Conservation (phyloP, 1,140 invertebrate species). For the Drosophila santomea region DNA sequence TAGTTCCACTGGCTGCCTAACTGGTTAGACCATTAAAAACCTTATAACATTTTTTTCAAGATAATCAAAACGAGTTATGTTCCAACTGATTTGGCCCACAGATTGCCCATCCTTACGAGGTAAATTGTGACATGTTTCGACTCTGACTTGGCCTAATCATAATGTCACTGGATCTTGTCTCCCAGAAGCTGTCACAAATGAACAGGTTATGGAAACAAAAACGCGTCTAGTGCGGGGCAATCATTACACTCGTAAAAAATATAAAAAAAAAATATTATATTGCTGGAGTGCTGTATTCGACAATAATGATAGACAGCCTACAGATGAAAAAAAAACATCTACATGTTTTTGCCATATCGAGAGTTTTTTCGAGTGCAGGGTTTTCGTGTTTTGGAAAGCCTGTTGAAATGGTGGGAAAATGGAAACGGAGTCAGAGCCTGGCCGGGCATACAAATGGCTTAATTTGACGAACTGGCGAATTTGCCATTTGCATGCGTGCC, state of each 20-base stretch:
- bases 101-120: slow-evolving; percentile 69
- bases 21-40: slow-evolving; percentile 20
- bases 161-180: slow-evolving; percentile 22
- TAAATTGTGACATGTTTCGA: slow-evolving; percentile 65
- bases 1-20: slow-evolving; percentile 1
- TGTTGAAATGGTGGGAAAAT: background rate
- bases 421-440: slow-evolving; percentile 21
- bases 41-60: slow-evolving; percentile 3
- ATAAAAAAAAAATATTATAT: too few relatives aligned
- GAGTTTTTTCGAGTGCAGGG: background rate
- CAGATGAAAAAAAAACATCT: too few relatives aligned
- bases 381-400: slow-evolving; percentile 7
- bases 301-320: too few relatives aligned
- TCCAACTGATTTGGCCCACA: slow-evolving; percentile 22
- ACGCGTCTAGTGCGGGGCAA: background rate
- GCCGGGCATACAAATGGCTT: slow-evolving; percentile 74
- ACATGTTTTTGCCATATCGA: too few relatives aligned
- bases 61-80: background rate
- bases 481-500: slow-evolving; percentile 69
- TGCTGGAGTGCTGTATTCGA: too few relatives aligned
- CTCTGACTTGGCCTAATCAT: slow-evolving; percentile 37
- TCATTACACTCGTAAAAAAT: background rate
- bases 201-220: slow-evolving; percentile 24
- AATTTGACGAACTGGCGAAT: slow-evolving; percentile 57
- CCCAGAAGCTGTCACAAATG: slow-evolving; percentile 23